Conservation (phyloP, 2,113 vertebrate genomes). For the Corythornis cristatus region DNA sequence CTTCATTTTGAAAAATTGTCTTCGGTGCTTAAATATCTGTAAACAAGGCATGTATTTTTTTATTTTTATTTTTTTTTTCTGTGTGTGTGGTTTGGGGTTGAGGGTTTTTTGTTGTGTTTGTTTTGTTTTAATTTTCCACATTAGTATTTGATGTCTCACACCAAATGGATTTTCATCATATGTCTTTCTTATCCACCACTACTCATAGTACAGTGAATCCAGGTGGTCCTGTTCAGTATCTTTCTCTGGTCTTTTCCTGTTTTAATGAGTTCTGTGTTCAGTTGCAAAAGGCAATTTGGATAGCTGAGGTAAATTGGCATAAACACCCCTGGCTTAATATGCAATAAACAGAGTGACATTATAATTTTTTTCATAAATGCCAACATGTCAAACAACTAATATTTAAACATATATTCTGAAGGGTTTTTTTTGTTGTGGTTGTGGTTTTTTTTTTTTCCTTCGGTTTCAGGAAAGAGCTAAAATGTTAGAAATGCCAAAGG, state of each 20-base stretch:
- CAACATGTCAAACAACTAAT: background rate
- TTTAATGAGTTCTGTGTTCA: background rate
- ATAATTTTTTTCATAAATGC: background rate
- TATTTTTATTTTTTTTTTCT: background rate
- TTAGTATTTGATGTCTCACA: accelerated
- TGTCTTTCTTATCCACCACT: background rate
- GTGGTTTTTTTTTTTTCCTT: background rate
- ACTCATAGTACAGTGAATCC: background rate
- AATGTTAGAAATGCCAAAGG: background rate
- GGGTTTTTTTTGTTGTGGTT: too few relatives aligned
- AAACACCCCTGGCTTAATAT: background rate
- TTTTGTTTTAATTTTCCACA: background rate
- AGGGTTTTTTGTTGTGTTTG: background rate
- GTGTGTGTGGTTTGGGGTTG: too few relatives aligned
- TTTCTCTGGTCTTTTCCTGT: background rate
- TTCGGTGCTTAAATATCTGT: background rate
- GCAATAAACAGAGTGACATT: background rate
- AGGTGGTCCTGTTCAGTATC: background rate
- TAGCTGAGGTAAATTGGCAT: background rate
- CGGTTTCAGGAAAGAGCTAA: background rate
- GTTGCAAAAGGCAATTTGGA: background rate
- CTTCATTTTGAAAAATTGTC: background rate
- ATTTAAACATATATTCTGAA: background rate
- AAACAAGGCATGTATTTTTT: background rate
- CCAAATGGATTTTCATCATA: background rate